phyloP scores from a whole-genome alignment of 2,888 invertebrate genomes.

The Brachyopa scutellaris region DNA sequence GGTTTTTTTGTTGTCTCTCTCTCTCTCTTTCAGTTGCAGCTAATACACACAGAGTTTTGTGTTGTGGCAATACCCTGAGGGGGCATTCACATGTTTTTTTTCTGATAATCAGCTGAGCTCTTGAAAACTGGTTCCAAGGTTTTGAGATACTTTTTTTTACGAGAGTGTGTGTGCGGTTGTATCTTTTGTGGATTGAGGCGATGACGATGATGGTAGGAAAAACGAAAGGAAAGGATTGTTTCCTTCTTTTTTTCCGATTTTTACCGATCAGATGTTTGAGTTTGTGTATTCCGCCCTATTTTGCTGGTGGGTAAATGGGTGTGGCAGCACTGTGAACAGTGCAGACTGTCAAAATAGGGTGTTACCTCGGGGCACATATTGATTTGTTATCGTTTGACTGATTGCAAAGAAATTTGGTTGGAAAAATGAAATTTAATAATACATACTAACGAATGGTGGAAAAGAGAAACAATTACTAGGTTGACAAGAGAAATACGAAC shows the following conservation, averaged over 20 bases:
- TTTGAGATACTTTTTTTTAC: conserved; percentile 6
- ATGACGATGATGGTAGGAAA: background rate
- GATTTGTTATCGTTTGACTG: background rate
- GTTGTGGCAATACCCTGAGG: too few relatives aligned
- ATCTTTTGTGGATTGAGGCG: background rate
- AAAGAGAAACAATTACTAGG: background rate
- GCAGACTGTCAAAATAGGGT: conserved; percentile 2
- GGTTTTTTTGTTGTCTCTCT: background rate
- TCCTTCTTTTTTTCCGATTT: background rate
- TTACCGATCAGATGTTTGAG: conserved; percentile 2
- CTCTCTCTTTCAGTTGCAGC: background rate
- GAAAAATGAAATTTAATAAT: conserved; percentile 4
- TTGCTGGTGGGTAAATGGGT: conserved; percentile 13
- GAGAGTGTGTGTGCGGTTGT: conserved; percentile 1
- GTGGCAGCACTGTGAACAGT: conserved; percentile 3
- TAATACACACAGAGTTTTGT: too few relatives aligned
- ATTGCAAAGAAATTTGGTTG: too few relatives aligned
- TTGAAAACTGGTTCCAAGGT: conserved; percentile 17
- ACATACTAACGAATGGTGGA: too few relatives aligned
- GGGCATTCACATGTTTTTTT: too few relatives aligned
- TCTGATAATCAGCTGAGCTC: conserved; percentile 23
- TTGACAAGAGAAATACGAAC: background rate
- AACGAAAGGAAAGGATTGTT: background rate
- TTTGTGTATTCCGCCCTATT: background rate
- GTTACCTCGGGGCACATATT: conserved; percentile 18